Conservation (phyloP, 2,888 invertebrate species). For the Nymphalis urticae region DNA sequence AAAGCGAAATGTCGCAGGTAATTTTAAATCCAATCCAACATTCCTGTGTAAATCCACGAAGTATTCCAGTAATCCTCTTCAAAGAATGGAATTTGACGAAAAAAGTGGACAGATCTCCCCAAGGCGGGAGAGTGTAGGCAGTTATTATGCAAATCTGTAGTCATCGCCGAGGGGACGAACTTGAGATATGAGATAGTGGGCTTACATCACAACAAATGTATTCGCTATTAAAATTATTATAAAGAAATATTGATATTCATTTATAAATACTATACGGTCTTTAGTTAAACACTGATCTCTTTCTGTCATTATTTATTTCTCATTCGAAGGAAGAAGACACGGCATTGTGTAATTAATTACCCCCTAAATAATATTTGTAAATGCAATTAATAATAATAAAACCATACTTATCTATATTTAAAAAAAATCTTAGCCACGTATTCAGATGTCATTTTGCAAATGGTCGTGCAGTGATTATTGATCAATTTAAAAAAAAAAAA, state of each 20-base stretch:
- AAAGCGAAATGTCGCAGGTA: slow-evolving; percentile 42
- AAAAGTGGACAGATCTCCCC: slow-evolving; percentile 54
- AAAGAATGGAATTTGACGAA: slow-evolving; percentile 67
- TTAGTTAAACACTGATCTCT: too few species aligned
- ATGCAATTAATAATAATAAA: too few species aligned
- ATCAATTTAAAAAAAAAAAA: too few species aligned
- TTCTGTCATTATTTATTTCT: too few species aligned
- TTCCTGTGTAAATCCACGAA: slow-evolving; percentile 44
- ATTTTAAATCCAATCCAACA: slow-evolving; percentile 46
- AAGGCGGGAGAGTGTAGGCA: slow-evolving; percentile 47
- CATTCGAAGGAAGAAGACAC: too few species aligned
- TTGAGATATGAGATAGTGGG: slow-evolving; percentile 44
- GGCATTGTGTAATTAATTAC: too few species aligned
- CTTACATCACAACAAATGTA: slow-evolving; percentile 28
- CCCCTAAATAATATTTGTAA: too few species aligned
- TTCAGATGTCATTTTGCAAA: too few species aligned
- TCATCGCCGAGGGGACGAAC: slow-evolving; percentile 49
- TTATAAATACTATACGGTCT: too few species aligned
- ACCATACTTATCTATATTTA: too few species aligned
- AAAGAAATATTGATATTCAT: neutral
- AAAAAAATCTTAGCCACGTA: too few species aligned
- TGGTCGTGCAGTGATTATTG: too few species aligned
- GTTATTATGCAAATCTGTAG: slow-evolving; percentile 71
- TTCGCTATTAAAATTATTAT: neutral
- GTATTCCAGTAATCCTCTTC: slow-evolving; percentile 50